These are phyloP conservation scores for Danaus plexippus DNA, from an alignment of 1,140 invertebrate species.

Conservation along the genomic window DNA sequence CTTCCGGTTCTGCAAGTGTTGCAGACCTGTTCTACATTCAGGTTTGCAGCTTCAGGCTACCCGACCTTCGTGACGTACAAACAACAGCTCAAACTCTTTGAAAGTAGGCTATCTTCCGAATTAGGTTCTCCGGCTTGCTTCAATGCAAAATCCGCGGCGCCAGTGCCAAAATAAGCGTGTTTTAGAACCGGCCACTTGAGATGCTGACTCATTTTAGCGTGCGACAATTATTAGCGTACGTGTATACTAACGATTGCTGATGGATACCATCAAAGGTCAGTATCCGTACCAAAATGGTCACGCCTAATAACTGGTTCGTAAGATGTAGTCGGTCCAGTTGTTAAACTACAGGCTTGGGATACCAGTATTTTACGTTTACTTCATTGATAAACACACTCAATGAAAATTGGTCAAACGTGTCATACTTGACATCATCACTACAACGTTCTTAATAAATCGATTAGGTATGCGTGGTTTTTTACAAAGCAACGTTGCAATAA, in stretches of 20 bases:
- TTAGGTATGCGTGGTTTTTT: neutral
- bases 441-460: neutral
- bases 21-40: conserved; percentile 67
- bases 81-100: conserved; percentile 17
- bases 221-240: conserved; percentile 59
- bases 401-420: conserved; percentile 31
- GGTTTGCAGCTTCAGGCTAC: conserved; percentile 53
- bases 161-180: conserved; percentile 26
- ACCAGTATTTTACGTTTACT: conserved; percentile 65
- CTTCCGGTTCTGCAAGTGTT: conserved; percentile 69
- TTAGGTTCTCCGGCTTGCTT: conserved; percentile 13
- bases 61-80: conserved; percentile 53
- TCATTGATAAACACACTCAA: conserved; percentile 54
- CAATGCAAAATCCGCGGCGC: conserved; percentile 9
- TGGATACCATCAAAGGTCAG: conserved; percentile 66
- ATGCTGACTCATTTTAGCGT: conserved; percentile 57
- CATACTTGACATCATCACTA: conserved; percentile 10
- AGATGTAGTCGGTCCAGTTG: conserved; percentile 61
- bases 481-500: conserved; percentile 1
- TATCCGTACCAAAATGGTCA: conserved; percentile 69
- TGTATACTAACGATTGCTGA: conserved; percentile 42
- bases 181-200: conserved; percentile 43
- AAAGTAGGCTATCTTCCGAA: conserved; percentile 14
- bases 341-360: conserved; percentile 63
- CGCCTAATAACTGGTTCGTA: conserved; percentile 71